A percentile compares a stretch with the other conserved stretches of the same genome.
phyloP scores from a whole-genome alignment of 2,888 invertebrate genomes.

The Megastigmus dorsalis region DNA sequence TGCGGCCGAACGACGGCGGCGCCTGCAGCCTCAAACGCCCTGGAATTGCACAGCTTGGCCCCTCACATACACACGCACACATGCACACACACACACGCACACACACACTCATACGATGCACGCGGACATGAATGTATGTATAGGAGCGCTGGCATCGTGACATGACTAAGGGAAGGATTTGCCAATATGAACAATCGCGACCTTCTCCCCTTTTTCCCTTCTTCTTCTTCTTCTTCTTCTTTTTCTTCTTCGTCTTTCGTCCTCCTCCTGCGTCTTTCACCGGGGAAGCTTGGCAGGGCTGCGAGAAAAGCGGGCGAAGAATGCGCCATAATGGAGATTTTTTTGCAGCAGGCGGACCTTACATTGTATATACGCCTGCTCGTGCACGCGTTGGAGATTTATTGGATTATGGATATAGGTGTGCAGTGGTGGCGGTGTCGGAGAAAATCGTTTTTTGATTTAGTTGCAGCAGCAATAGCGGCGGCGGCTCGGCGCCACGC shows the following conservation, averaged over 20 bases:
- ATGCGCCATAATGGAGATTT: constrained; percentile 18
- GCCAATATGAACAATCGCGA: constrained; percentile 35
- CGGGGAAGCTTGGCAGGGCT: not conserved
- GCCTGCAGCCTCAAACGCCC: not conserved
- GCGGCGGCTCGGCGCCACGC: no score
- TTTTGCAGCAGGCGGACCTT: not conserved
- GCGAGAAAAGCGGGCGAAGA: not conserved
- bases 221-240: not conserved
- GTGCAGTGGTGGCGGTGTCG: no score
- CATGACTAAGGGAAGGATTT: constrained; percentile 25
- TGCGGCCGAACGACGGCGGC: constrained; percentile 9
- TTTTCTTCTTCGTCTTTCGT: not conserved
- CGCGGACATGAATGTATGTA: no score
- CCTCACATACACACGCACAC: no score
- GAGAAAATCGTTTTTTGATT: constrained; percentile 38
- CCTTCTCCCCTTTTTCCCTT: not conserved
- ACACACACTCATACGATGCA: no score
- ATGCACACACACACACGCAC: no score
- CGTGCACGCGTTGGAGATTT: constrained; percentile 33
- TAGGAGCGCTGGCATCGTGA: no score
- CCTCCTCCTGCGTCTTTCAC: not conserved
- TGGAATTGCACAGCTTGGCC: not conserved
- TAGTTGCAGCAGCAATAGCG: constrained; percentile 8
- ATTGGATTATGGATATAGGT: constrained; percentile 32
- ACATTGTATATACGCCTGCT: not conserved